Evolutionary conservation across 2,113 vertebrate species (phyloP), one percentile per base, ranked within the genome.

Genomic region (Anolis sagrei): DNA sequence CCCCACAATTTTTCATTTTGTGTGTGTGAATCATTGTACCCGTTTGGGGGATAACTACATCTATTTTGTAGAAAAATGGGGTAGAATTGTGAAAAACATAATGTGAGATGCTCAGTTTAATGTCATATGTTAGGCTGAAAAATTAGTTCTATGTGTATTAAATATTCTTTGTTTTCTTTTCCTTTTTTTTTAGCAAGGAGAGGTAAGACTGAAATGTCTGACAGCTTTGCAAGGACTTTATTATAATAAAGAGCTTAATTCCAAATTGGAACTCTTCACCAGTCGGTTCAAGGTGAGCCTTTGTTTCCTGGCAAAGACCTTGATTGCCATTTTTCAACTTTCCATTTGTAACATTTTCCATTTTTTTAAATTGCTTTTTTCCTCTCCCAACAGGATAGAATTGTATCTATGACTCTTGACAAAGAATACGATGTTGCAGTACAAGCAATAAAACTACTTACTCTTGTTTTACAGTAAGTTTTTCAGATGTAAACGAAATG

Each of bases 341-440:
- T 86, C 58, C 13, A 39, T 70, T 92, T 90, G 88, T 87, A 94
- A 93, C 92, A 91, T 88, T 19, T 54, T 83, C 9, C n/a, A 8
- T 68, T 61, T 81, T 86, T 80, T 27, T 69, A 81, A 76, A 39
- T 81, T 90, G 88, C 39, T 62, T 90, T 80, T 91, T 85, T 88
- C 78, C 90, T 29, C n/a, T n/a, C n/a, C 44, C 61, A 16, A 93
- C 88, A 99, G 98, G 98, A 99, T 94, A 98, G 99, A 89, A 99
- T 99, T 89, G 99, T 99, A 84, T 99, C 99, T 90, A 99, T 99
- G 98, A 99, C 98, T 93, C 97, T 99, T 89, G 98, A 99, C 95
- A 99, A 99, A 95, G 99, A 99, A 96, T 99, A 99, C 54, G 99
- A 99, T 91, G 99, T 99, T 92, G 99, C 99, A 95, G 99, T 99